Evolutionary conservation across 2,113 vertebrate species (phyloP), one percentile per base, ranked within the genome.

Genomic region (Pseudorectes ferrugineus): DNA sequence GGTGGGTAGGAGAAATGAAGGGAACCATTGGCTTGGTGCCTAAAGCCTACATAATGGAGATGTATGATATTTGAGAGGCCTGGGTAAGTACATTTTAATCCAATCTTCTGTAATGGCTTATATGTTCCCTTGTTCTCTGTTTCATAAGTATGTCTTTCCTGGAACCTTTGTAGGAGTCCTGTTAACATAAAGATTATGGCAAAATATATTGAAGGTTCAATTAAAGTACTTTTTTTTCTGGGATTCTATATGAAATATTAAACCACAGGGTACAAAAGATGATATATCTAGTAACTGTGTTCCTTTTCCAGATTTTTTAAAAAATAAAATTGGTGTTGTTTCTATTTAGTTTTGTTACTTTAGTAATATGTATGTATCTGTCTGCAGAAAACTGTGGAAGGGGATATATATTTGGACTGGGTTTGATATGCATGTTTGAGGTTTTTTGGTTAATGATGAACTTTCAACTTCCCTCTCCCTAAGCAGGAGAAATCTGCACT

Each of bases 1-100:
- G 99, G 99, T 99, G 99, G 99, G 98, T 99, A 96, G 99, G 99
- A 98, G 99, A 99, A 98, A 98, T 99, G 98, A 98, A 99, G 76
- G 99, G 99, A 97, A 97, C 97, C 82, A 97, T 99, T 97, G 99
- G 99, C 97, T 99, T 99, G 85, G 99, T 99, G 97, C 99, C 99
- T 96, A 99, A 98, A 98, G 98, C 98, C 95, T 99, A 98, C 98
- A 95, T 99, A 98, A 98, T 98, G 97, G 99, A 99, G 98, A 98
- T 99, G 97, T 99, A 99, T 95, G 98, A 97, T 94, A 97, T 99
- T 91, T 99, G 98, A 99, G 97, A 94, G 95, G 92, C 95, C 97
- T 93, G 97, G 97, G 98, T 99, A 98, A 99, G 98, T 98, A 98
- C 98, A 98, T 98, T 98, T 98, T 98, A 98, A 98, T 98, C 97